phyloP scores from a whole-genome alignment of 2,888 invertebrate genomes.

The Plutella xylostella region DNA sequence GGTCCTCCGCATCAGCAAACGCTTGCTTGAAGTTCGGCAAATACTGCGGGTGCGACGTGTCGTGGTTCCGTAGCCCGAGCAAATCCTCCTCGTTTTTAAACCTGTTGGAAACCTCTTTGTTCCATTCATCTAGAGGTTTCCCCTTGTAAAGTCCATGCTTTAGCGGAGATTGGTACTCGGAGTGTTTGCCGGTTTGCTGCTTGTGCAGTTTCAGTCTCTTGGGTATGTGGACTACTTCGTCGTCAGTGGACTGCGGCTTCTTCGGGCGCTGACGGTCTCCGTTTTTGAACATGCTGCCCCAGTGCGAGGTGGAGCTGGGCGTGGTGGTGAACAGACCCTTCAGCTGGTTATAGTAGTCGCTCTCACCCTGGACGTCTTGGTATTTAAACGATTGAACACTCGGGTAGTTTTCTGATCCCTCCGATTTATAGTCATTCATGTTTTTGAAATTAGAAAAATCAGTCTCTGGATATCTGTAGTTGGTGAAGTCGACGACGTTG shows the following conservation, averaged over 20 bases:
- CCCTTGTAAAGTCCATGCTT: conserved; percentile 34
- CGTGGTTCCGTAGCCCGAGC: conserved; percentile 50
- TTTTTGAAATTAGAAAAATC: conserved; percentile 41
- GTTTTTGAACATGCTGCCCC: conserved; percentile 43
- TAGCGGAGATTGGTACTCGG: conserved; percentile 31
- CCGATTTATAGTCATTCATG: conserved; percentile 31
- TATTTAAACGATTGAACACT: conserved; percentile 24
- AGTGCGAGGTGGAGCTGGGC: conserved; percentile 38
- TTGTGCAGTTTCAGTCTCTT: conserved; percentile 31
- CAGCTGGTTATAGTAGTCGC: conserved; percentile 37
- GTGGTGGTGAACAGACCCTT: conserved; percentile 36
- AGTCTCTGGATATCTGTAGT: conserved; percentile 36
- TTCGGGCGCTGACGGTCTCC: conserved; percentile 37
- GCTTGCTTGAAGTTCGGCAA: conserved; percentile 39
- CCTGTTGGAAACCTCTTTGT: conserved; percentile 35
- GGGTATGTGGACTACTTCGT: conserved; percentile 50
- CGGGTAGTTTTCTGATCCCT: conserved; percentile 33
- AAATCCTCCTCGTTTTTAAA: conserved; percentile 61
- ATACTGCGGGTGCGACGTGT: conserved; percentile 48
- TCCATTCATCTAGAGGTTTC: conserved; percentile 37
- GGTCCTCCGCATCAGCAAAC: conserved; percentile 23
- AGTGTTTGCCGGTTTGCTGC: conserved; percentile 29
- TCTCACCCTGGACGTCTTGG: conserved; percentile 22
- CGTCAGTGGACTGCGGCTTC: conserved; percentile 18
- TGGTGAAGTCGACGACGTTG: conserved; percentile 31